phyloP scores from a whole-genome alignment of 2,888 invertebrate genomes.

The Lymantria dispar region DNA sequence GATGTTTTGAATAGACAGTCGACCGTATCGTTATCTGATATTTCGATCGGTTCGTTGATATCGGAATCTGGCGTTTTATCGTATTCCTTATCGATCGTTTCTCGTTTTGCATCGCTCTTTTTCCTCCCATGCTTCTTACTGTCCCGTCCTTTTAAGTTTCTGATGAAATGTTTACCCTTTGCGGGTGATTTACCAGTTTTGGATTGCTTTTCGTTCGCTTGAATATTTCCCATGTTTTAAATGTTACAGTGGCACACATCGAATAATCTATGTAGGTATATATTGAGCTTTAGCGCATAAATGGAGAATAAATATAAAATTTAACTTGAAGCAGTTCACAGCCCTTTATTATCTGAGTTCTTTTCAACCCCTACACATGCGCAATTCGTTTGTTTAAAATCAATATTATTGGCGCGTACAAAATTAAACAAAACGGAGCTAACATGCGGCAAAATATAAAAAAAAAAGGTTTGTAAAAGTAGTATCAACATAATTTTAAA shows the following conservation, averaged over 20 bases:
- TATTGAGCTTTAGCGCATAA: slow-evolving; percentile 6
- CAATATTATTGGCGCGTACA: slow-evolving; percentile 38
- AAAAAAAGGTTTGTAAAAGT: not conserved
- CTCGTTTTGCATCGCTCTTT: slow-evolving; percentile 65
- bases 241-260: slow-evolving; percentile 10
- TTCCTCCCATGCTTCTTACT: slow-evolving; percentile 70
- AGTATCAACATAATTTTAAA: not conserved
- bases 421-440: slow-evolving; percentile 2
- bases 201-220: slow-evolving; percentile 74
- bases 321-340: slow-evolving; percentile 46
- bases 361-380: slow-evolving; percentile 38
- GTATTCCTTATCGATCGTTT: slow-evolving; percentile 58
- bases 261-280: slow-evolving; percentile 14
- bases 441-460: not conserved
- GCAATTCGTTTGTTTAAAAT: slow-evolving; percentile 31
- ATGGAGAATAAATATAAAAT: slow-evolving; percentile 21
- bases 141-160: slow-evolving; percentile 71
- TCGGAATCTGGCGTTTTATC: slow-evolving; percentile 78
- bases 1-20: slow-evolving; percentile 70
- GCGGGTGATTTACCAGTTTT: slow-evolving; percentile 82
- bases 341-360: slow-evolving; percentile 39
- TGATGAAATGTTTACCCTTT: slow-evolving; percentile 81
- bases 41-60: slow-evolving; percentile 70
- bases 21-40: slow-evolving; percentile 75
- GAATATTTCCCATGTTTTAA: slow-evolving; percentile 78